Conservation (phyloP, 2,797 vertebrate genomes). For the Manis crassicaudata region DNA sequence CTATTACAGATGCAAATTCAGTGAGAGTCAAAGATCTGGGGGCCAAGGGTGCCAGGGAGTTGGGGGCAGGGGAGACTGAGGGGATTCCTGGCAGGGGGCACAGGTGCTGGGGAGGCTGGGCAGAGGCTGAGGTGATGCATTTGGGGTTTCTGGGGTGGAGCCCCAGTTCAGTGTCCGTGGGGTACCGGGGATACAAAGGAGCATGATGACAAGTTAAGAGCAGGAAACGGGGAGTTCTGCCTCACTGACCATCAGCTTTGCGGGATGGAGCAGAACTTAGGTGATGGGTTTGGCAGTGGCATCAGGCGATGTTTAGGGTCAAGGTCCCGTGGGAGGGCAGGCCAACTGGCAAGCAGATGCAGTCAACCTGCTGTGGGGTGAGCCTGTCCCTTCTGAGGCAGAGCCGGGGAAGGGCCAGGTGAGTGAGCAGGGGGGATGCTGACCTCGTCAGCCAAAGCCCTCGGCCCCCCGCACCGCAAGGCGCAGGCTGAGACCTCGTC, state of each 20-base stretch:
- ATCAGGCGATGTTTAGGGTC: accelerated
- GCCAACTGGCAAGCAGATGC: not conserved
- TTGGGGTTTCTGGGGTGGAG: not conserved
- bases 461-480: too few relatives aligned
- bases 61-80: accelerated
- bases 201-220: accelerated
- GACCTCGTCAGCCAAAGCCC: too few relatives aligned
- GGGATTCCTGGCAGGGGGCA: not conserved
- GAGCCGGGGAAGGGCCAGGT: not conserved
- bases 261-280: not conserved
- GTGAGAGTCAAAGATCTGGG: not conserved
- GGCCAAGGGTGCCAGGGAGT: not conserved
- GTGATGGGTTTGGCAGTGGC: not conserved
- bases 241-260: accelerated
- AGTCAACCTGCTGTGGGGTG: accelerated
- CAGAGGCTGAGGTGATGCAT: not conserved
- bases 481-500: too few relatives aligned
- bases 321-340: not conserved
- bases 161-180: not conserved
- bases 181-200: not conserved
- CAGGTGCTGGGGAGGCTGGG: not conserved
- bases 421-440: not conserved
- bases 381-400: accelerated
- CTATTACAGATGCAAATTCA: slow-evolving; percentile 50
- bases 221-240: not conserved